Evolutionary conservation across 2,113 vertebrate species (phyloP), one percentile per base, ranked within the genome.

Genomic region (Myrmophylax atrothorax): DNA sequence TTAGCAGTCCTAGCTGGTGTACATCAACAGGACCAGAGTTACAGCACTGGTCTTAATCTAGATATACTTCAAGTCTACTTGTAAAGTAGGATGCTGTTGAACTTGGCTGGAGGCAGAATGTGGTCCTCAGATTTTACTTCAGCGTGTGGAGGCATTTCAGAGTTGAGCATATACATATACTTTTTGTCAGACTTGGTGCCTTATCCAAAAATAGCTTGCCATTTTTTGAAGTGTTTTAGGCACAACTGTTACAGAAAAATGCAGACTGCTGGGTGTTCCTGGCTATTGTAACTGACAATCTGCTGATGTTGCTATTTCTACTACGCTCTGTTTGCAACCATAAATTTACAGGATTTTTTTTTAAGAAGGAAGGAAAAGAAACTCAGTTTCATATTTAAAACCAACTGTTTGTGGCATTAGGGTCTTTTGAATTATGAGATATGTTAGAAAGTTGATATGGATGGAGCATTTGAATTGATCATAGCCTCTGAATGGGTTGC

Each of bases 301-400:
- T 94, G 94, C 94, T 91, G 95, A 91, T 84, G 53, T 56, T 95
- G 89, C 82, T 95, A 60, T 94, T 95, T 93, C 90, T 87, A 33
- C 68, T 89, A 12, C 6, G 3, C 60, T 95, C 73, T 82, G 55
- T 95, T 94, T 95, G 86, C 70, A 91, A 72, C 84, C 23, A 52
- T 89, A 89, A 79, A 68, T 89, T 87, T 87, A 52, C 63, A 89
- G 68, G 56, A 19, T 40, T 58, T 83, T 42, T 42, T 94, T 73
- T 84, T 40, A 64, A 67, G 66, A 89, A 80, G 37, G 22, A 70
- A 40, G 55, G n/a, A 70, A 89, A 70, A 94, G 64, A 89, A 87
- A 77, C 59, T 42, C 63, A 70, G 40, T 49, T 93, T 28, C 2
- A 0, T 69, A 60, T 94, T 90, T 77, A 72, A 93, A 93, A 74